Conservation (phyloP, 2,797 vertebrate species). For the Pseudocheirus occidentalis region DNA sequence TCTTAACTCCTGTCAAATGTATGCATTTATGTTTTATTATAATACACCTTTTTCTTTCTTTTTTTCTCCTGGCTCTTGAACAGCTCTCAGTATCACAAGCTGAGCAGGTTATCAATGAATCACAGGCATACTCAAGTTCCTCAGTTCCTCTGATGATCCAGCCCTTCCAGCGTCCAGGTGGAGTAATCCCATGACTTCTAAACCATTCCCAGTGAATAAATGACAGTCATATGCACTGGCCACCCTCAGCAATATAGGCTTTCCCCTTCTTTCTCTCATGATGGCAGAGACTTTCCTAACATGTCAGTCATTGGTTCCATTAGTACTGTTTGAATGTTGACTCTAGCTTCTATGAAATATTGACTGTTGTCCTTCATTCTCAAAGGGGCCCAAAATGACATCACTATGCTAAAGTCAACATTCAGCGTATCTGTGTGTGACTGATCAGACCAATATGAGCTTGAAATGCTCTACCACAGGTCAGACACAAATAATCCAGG, state of each 20-base stretch:
- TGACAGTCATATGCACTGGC: background rate
- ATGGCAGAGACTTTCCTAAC: background rate
- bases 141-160: background rate
- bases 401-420: too few relatives aligned
- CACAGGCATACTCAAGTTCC: background rate
- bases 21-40: background rate
- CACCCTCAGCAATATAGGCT: background rate
- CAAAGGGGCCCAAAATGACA: too few relatives aligned
- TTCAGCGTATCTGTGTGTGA: too few relatives aligned
- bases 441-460: too few relatives aligned
- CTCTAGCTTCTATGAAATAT: background rate
- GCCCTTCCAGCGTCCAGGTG: background rate
- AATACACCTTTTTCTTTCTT: background rate
- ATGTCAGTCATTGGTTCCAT: background rate
- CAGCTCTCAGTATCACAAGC: background rate
- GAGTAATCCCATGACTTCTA: background rate
- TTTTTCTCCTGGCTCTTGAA: background rate
- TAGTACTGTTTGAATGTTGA: background rate
- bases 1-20: background rate
- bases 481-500: too few relatives aligned
- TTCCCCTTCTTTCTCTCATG: background rate
- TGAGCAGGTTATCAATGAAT: background rate
- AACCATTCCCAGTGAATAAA: background rate
- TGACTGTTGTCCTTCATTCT: too few relatives aligned
- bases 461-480: too few relatives aligned